Percentiles rank a stretch among this genome's conserved stretches.
Evolutionary conservation across 1,140 invertebrate genomes (phyloP).

Genomic region (Ladona fulva): DNA sequence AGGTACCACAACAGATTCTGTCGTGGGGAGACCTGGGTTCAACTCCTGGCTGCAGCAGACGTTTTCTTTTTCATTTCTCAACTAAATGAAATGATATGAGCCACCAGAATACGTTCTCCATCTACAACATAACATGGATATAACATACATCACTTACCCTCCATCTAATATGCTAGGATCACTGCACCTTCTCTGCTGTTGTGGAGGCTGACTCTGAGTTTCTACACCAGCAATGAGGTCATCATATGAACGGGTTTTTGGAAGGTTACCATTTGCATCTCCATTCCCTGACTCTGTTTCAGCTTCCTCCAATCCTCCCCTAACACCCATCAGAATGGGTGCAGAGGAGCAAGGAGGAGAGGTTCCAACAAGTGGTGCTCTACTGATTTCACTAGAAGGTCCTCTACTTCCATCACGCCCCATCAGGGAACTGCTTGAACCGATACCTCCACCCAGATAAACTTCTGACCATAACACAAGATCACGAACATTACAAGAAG

Average conservation of each 20-base stretch:
- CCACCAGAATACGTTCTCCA: too few relatives aligned
- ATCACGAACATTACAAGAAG: conserved; percentile 71
- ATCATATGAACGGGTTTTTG: conserved; percentile 71
- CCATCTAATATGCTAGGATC: conserved; percentile 59
- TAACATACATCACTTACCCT: conserved; percentile 12
- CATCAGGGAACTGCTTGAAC: conserved; percentile 1
- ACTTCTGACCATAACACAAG: conserved; percentile 77
- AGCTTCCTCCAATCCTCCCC: conserved; percentile 13
- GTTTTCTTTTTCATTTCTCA: too few relatives aligned
- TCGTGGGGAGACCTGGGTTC: too few relatives aligned
- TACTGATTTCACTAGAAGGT: background rate
- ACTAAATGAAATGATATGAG: too few relatives aligned
- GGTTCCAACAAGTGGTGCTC: conserved; percentile 14
- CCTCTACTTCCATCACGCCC: background rate
- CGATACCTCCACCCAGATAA: conserved; percentile 50
- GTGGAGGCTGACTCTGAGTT: conserved; percentile 49
- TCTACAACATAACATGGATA: too few relatives aligned
- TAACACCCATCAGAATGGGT: background rate
- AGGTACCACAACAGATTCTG: too few relatives aligned
- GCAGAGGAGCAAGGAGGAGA: conserved; percentile 12
- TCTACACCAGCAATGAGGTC: conserved; percentile 45
- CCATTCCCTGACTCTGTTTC: background rate
- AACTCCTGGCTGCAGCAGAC: too few relatives aligned
- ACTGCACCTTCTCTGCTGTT: conserved; percentile 58
- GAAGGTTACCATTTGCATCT: background rate